phyloP scores from a whole-genome alignment of 2,888 invertebrate genomes.

The Troilus luridus region DNA sequence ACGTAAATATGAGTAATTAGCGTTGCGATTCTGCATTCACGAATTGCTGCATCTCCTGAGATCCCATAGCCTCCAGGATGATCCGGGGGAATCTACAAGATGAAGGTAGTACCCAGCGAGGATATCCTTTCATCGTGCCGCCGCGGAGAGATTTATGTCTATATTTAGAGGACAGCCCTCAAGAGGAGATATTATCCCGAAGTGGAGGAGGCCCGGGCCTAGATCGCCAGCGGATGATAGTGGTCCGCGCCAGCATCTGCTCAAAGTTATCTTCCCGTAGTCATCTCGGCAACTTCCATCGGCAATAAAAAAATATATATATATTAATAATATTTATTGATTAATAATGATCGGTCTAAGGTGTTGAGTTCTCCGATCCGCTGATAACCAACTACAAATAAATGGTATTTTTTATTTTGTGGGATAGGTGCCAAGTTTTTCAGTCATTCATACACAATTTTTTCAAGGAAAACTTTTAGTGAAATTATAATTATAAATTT shows the following conservation, averaged over 20 bases:
- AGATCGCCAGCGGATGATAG: background rate
- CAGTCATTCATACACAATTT: too few relatives aligned
- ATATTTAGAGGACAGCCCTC: conserved; percentile 22
- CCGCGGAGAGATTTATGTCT: conserved; percentile 7
- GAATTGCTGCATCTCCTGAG: too few relatives aligned
- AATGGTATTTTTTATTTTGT: background rate
- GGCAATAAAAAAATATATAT: background rate
- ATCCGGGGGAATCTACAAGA: background rate
- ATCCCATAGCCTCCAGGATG: background rate
- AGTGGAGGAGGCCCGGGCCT: background rate
- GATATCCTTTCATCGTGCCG: background rate
- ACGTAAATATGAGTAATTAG: too few relatives aligned
- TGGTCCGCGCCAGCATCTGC: background rate
- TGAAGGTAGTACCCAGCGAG: background rate
- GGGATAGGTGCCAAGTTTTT: background rate
- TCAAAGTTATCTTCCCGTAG: background rate
- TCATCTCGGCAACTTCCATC: background rate
- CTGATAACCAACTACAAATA: background rate
- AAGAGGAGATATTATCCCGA: background rate
- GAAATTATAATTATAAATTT: too few relatives aligned
- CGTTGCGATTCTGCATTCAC: too few relatives aligned
- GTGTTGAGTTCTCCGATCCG: background rate
- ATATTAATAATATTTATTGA: conserved; percentile 26
- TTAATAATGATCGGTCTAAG: background rate
- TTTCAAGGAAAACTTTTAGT: too few relatives aligned